Percentiles rank a stretch among this genome's conserved stretches.
phyloP scores from a whole-genome alignment of 2,797 vertebrate genomes.

The Macroramphosus scolopax region DNA sequence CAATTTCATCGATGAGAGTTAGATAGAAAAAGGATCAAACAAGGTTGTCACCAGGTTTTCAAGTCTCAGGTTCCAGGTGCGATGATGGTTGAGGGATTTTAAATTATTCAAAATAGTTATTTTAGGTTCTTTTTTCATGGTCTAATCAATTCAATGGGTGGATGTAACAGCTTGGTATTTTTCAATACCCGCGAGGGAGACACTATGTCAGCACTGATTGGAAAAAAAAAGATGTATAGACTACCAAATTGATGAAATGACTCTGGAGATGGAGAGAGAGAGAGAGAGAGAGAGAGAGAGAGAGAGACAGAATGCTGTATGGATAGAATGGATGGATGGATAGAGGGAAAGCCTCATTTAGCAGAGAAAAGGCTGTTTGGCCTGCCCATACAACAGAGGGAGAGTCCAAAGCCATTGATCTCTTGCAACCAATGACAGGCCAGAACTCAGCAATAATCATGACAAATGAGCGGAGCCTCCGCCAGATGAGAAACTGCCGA shows the following conservation, averaged over 20 bases:
- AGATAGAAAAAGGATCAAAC: too few relatives aligned
- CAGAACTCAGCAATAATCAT: slow-evolving; percentile 99
- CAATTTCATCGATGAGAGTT: too few relatives aligned
- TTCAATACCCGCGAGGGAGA: slow-evolving; percentile 54
- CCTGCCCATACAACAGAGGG: slow-evolving; percentile 91
- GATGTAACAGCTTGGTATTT: slow-evolving; percentile 37
- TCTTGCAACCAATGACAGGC: slow-evolving; percentile 97
- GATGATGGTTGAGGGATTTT: too few relatives aligned
- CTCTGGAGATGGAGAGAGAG: slow-evolving; percentile 65
- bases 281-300: slow-evolving; percentile 49
- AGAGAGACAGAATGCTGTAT: slow-evolving; percentile 73
- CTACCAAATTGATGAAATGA: slow-evolving; percentile 92
- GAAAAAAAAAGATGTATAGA: slow-evolving; percentile 91
- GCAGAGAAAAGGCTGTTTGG: slow-evolving; percentile 93
- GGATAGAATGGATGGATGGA: slow-evolving; percentile 68
- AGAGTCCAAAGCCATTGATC: slow-evolving; percentile 99
- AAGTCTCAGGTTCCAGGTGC: too few relatives aligned
- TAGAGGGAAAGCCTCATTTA: slow-evolving; percentile 85
- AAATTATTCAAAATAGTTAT: too few relatives aligned
- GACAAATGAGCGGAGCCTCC: slow-evolving; percentile 97
- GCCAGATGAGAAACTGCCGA: slow-evolving; percentile 90
- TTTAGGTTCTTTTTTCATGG: slow-evolving; percentile 5
- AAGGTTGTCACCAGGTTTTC: too few relatives aligned
- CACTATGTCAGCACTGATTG: slow-evolving; percentile 88
- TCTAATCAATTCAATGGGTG: slow-evolving; percentile 16